These are phyloP conservation scores for Bugula neritina DNA, from an alignment of 2,888 invertebrate genomes.

Conservation along the genomic window DNA sequence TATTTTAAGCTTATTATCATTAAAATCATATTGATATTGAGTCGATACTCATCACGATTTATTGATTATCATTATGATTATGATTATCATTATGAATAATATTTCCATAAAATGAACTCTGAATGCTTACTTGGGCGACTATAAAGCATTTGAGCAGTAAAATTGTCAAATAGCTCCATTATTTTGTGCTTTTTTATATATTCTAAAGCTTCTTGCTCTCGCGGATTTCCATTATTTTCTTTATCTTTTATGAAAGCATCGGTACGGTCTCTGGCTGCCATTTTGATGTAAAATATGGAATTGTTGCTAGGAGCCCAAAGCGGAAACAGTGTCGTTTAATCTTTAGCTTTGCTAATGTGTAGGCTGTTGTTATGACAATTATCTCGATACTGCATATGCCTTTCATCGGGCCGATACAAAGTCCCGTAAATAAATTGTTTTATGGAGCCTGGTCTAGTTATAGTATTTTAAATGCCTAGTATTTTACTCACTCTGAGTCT, in stretches of 20 bases:
- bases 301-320: too few relatives aligned
- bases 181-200: slow-evolving; percentile 45
- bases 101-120: too few relatives aligned
- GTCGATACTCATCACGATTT: not conserved
- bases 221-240: slow-evolving; percentile 27
- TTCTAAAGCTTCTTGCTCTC: slow-evolving; percentile 39
- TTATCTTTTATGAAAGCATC: slow-evolving; percentile 17
- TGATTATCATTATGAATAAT: too few relatives aligned
- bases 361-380: slow-evolving; percentile 10
- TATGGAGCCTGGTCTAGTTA: too few relatives aligned
- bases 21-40: not conserved
- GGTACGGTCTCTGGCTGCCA: slow-evolving; percentile 22
- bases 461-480: too few relatives aligned
- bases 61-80: not conserved
- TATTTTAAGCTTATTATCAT: not conserved
- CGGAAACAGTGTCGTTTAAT: too few relatives aligned
- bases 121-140: slow-evolving; percentile 45
- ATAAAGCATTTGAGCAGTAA: slow-evolving; percentile 47
- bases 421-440: too few relatives aligned
- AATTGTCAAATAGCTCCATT: slow-evolving; percentile 45
- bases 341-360: too few relatives aligned
- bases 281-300: not conserved
- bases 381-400: too few relatives aligned
- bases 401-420: too few relatives aligned
- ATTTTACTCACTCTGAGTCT: too few relatives aligned